Percentiles rank a stretch among this genome's conserved stretches.
Evolutionary conservation across 2,888 invertebrate genomes (phyloP).

Genomic region (Plagodis dolabraria): DNA sequence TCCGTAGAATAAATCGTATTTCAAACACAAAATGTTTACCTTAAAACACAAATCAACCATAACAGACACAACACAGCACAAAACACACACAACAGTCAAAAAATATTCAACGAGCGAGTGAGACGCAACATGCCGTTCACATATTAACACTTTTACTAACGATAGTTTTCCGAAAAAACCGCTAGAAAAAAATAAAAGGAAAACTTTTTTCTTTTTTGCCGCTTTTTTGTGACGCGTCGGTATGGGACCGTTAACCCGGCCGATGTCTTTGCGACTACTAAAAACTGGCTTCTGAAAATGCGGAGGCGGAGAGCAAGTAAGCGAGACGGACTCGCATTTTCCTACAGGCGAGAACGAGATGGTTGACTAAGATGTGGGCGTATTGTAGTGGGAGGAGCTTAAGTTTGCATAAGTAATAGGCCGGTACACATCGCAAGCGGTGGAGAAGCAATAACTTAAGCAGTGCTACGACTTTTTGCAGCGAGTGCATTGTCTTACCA

Average conservation of each 20-base stretch:
- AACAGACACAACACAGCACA: conserved; percentile 45
- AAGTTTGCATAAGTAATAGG: conserved; percentile 74
- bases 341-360: conserved; percentile 48
- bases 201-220: conserved; percentile 44
- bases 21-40: conserved; percentile 40
- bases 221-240: conserved; percentile 49
- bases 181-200: conserved; percentile 24
- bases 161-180: conserved; percentile 27
- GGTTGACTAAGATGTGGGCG: conserved; percentile 61
- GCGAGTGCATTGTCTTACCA: conserved; percentile 72
- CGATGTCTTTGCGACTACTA: conserved; percentile 77
- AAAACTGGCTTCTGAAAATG: conserved; percentile 74
- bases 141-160: conserved; percentile 23
- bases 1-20: background rate
- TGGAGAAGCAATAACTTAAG: conserved; percentile 65
- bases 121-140: conserved; percentile 33
- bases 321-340: conserved; percentile 54
- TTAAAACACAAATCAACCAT: conserved; percentile 36
- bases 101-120: conserved; percentile 28
- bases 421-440: conserved; percentile 44
- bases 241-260: conserved; percentile 61
- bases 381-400: conserved; percentile 62
- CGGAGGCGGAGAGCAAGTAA: conserved; percentile 72
- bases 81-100: conserved; percentile 41
- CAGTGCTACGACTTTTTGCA: conserved; percentile 60